phyloP scores from a whole-genome alignment of 1,140 invertebrate species.

The Mycetomoellerius zeteki region DNA sequence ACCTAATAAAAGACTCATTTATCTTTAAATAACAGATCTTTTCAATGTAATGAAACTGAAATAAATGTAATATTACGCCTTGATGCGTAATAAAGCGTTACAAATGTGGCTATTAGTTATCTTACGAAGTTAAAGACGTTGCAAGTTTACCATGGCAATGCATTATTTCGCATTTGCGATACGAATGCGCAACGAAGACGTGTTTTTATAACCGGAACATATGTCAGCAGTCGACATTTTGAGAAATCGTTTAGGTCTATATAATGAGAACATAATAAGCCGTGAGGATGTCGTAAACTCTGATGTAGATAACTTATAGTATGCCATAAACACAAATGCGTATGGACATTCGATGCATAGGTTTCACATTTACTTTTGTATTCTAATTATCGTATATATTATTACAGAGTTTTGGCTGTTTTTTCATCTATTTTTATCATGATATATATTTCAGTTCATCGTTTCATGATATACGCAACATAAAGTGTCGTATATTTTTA shows the following conservation, averaged over 20 bases:
- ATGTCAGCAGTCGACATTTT: slow-evolving; percentile 50
- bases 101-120: slow-evolving; percentile 18
- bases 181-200: slow-evolving; percentile 32
- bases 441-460: background rate
- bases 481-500: background rate
- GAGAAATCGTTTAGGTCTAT: slow-evolving; percentile 23
- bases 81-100: slow-evolving; percentile 7
- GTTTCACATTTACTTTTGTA: background rate
- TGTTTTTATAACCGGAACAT: slow-evolving; percentile 49
- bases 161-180: slow-evolving; percentile 30
- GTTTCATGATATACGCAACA: background rate
- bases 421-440: background rate
- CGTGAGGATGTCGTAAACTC: slow-evolving; percentile 42
- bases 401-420: background rate
- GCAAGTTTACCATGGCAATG: background rate
- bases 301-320: slow-evolving; percentile 3
- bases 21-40: slow-evolving; percentile 29
- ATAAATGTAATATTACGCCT: slow-evolving; percentile 12
- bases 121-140: background rate
- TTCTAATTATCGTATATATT: background rate
- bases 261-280: slow-evolving; percentile 66
- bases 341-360: background rate
- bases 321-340: background rate
- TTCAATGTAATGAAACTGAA: background rate
- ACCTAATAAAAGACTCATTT: background rate